Percentiles rank a stretch among this genome's conserved stretches.
These are phyloP conservation scores for Crotalus horridus DNA, from an alignment of 2,113 vertebrate genomes.

Conservation along the genomic window DNA sequence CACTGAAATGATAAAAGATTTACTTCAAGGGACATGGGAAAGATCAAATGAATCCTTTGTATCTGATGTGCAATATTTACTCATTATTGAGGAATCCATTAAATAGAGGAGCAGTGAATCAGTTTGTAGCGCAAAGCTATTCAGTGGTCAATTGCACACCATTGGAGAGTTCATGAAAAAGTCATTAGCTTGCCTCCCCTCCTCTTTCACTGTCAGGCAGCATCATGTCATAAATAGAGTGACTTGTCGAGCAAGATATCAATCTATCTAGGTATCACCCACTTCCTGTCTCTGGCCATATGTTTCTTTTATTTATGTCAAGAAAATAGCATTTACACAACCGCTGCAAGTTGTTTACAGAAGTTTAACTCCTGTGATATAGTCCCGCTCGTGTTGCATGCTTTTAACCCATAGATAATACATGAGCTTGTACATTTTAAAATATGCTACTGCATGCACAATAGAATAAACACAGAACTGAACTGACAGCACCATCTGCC, in stretches of 20 bases:
- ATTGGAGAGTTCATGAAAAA: constrained; percentile 77
- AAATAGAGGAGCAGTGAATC: constrained; percentile 48
- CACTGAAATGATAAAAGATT: background rate
- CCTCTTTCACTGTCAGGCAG: constrained; percentile 73
- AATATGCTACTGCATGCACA: constrained; percentile 80
- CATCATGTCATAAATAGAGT: constrained; percentile 76
- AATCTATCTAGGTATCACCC: constrained; percentile 76
- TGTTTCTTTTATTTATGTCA: constrained; percentile 88
- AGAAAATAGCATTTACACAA: constrained; percentile 84
- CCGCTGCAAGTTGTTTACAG: constrained; percentile 80
- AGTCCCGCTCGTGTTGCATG: constrained; percentile 74
- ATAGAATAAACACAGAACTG: constrained; percentile 78
- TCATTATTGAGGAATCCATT: constrained; percentile 28
- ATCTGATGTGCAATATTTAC: constrained; percentile 44
- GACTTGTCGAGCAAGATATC: constrained; percentile 70
- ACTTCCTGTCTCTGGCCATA: constrained; percentile 83
- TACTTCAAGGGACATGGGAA: constrained; percentile 12
- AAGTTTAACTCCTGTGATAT: constrained; percentile 80
- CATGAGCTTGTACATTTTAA: constrained; percentile 74
- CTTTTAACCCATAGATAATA: constrained; percentile 83
- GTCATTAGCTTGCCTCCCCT: constrained; percentile 69
- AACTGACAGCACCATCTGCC: constrained; percentile 85
- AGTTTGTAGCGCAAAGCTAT: constrained; percentile 61
- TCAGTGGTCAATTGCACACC: constrained; percentile 65
- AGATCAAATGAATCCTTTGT: constrained; percentile 4